A percentile compares a stretch with the other conserved stretches of the same genome.
These are phyloP conservation scores for Oceanodroma tethys DNA, from an alignment of 2,113 vertebrate genomes.

Conservation along the genomic window DNA sequence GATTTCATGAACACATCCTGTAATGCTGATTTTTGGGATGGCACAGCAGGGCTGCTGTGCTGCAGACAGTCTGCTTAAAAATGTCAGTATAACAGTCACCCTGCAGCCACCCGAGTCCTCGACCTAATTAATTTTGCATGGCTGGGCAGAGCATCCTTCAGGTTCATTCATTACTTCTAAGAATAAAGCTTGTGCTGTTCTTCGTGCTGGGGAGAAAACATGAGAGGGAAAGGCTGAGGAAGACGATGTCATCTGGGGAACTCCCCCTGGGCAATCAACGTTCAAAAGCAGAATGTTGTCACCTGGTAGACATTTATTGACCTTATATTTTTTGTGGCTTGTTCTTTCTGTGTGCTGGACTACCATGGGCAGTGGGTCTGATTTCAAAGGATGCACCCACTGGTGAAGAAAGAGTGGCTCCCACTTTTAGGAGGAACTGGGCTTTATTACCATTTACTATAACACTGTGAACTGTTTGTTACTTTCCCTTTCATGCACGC, in stretches of 20 bases:
- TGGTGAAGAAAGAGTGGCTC: not conserved
- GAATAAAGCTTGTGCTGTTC: not conserved
- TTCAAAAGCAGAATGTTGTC: not conserved
- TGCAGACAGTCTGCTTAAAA: not conserved
- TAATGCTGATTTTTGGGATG: not conserved
- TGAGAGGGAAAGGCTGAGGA: not conserved
- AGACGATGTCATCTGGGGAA: not conserved
- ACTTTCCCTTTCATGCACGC: not conserved
- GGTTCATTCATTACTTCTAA: slow-evolving; percentile 19
- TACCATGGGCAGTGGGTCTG: not conserved
- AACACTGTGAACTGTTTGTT: not conserved
- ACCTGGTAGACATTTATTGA: not conserved
- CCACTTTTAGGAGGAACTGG: not conserved
- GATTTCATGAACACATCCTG: not conserved
- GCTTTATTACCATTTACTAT: not conserved
- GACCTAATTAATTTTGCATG: slow-evolving; percentile 45
- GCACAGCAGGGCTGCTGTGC: not conserved
- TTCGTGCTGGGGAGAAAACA: not conserved
- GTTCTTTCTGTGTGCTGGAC: not conserved
- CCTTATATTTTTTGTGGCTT: not conserved
- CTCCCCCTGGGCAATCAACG: not conserved
- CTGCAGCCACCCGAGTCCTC: not conserved
- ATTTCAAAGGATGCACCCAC: not conserved
- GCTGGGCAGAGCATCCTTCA: not conserved
- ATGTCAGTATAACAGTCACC: not conserved